Conservation (phyloP, 2,113 vertebrate genomes). For the Elephas maximus region DNA sequence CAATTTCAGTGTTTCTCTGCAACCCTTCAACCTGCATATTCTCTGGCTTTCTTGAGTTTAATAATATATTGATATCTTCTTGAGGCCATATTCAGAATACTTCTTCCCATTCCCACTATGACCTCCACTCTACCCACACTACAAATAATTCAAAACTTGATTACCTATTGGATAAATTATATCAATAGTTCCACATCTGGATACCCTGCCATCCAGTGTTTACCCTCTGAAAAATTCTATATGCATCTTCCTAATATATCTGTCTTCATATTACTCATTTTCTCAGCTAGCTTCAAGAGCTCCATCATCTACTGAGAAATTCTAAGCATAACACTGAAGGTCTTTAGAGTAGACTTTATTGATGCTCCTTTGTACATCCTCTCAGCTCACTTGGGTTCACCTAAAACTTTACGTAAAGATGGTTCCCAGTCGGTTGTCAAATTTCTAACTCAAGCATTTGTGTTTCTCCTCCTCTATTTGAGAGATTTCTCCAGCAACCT, state of each 20-base stretch:
- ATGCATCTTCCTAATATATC: background rate
- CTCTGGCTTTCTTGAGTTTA: constrained; percentile 3
- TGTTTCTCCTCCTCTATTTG: background rate
- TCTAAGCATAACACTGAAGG: background rate
- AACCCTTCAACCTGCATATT: background rate
- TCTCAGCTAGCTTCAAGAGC: constrained; percentile 32
- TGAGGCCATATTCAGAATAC: constrained; percentile 27
- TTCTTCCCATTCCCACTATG: background rate
- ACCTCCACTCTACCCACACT: background rate
- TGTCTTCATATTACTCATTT: background rate
- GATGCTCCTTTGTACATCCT: background rate
- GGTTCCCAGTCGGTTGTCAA: background rate
- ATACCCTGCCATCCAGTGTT: background rate
- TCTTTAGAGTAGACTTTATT: background rate
- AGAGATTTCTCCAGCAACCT: background rate
- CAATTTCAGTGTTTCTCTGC: constrained; percentile 10
- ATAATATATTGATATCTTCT: background rate
- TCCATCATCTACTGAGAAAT: constrained; percentile 13
- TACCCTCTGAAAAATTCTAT: constrained; percentile 16
- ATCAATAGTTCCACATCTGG: background rate
- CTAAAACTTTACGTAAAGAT: background rate
- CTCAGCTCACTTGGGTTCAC: background rate
- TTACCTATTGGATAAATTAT: background rate
- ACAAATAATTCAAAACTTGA: constrained; percentile 9
- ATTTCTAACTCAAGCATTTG: background rate